These are phyloP conservation scores for Eulemur rufifrons DNA, from an alignment of 2,113 vertebrate genomes.

Conservation along the genomic window DNA sequence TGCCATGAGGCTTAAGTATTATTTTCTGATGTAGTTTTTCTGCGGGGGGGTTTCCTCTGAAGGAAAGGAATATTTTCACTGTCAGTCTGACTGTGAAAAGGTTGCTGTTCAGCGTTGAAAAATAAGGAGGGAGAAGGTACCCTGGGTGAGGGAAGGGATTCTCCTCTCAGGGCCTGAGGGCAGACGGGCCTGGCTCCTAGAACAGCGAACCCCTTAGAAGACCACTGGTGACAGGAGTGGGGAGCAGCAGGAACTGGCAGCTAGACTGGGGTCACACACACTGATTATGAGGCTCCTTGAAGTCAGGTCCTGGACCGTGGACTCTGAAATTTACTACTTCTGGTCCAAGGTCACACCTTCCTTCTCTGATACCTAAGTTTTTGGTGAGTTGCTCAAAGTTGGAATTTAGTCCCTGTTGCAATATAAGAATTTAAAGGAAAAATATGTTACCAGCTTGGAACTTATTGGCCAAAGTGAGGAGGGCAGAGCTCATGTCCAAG, in stretches of 20 bases:
- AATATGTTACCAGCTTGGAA: background rate
- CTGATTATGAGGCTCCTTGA: background rate
- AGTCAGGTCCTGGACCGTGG: background rate
- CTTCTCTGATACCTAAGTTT: background rate
- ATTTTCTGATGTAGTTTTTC: background rate
- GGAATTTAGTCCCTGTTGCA: background rate
- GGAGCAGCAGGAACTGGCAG: background rate
- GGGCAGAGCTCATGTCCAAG: background rate
- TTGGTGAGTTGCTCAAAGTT: background rate
- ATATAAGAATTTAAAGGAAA: background rate
- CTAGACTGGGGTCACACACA: background rate
- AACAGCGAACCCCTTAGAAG: background rate
- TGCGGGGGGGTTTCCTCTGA: background rate
- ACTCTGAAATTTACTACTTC: background rate
- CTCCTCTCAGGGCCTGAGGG: background rate
- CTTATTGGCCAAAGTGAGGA: background rate
- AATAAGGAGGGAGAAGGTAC: background rate
- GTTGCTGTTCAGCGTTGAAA: background rate
- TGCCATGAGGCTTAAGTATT: background rate
- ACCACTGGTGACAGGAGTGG: fast-evolving
- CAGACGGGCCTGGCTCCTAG: background rate
- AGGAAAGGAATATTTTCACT: background rate
- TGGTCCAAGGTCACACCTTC: background rate
- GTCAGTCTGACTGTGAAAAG: background rate
- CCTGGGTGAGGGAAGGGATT: background rate